Conservation (phyloP, 2,797 vertebrate genomes). For the Notoglanidium macrostoma region DNA sequence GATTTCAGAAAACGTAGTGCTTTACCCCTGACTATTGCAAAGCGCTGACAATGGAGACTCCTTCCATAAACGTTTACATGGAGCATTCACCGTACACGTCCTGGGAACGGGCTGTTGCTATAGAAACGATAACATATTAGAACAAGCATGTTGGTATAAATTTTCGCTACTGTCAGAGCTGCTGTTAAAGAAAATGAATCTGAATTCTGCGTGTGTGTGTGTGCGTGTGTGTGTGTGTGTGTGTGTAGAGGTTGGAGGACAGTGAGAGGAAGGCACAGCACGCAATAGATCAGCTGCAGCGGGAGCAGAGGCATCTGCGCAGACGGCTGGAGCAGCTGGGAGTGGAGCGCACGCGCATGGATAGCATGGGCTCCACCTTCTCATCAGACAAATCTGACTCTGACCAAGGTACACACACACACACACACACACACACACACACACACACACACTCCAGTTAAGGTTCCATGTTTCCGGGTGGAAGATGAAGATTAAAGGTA, state of each 20-base stretch:
- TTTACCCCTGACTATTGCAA: not conserved
- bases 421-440: constrained; percentile 1
- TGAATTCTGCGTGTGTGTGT: not conserved
- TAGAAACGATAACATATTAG: not conserved
- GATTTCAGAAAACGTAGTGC: too few species aligned
- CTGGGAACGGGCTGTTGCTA: not conserved
- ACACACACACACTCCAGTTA: not conserved
- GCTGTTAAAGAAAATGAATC: not conserved
- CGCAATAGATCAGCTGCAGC: constrained; percentile 90
- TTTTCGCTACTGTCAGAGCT: not conserved
- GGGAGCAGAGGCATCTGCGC: constrained; percentile 90
- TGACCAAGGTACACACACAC: constrained; percentile 80
- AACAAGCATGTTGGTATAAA: not conserved
- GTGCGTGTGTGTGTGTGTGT: constrained; percentile 31
- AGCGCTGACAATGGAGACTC: not conserved
- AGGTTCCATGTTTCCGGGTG: too few species aligned
- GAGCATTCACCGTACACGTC: not conserved
- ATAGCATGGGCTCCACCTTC: constrained; percentile 84
- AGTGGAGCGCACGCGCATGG: constrained; percentile 85
- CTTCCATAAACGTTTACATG: not conserved
- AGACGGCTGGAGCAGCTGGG: constrained; percentile 92
- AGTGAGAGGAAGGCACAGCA: constrained; percentile 86
- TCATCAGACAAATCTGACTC: constrained; percentile 90
- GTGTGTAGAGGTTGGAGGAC: constrained; percentile 87
- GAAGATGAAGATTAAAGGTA: too few species aligned